Evolutionary conservation across 2,888 invertebrate species (phyloP).

Genomic region (Luperina testacea): DNA sequence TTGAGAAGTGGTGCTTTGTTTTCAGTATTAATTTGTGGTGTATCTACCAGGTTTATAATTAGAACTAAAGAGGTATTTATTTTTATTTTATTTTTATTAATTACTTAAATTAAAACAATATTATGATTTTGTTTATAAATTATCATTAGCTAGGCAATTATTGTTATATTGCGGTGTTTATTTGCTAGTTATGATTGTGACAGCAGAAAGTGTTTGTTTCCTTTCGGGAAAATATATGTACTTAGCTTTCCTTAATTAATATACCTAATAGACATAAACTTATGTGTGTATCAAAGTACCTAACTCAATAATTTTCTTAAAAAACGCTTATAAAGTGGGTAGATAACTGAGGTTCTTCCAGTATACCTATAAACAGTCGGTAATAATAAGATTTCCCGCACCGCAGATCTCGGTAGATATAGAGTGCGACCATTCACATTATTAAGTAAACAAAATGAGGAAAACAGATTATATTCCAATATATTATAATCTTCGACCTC

Average conservation of each 20-base stretch:
- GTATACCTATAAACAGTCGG: not conserved
- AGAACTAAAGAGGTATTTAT: conserved; percentile 38
- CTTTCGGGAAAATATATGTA: not conserved
- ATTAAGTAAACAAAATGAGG: not conserved
- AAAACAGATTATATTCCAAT: conserved; percentile 7
- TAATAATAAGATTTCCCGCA: not conserved
- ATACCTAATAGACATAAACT: not conserved
- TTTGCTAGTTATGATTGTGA: not conserved
- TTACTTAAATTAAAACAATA: too few species aligned
- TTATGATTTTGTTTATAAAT: not conserved
- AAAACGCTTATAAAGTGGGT: not conserved
- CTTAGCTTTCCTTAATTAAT: not conserved
- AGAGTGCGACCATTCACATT: not conserved
- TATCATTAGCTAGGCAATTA: not conserved
- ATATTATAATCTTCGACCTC: conserved; percentile 6
- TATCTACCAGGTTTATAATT: conserved; percentile 3
- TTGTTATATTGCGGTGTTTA: conserved; percentile 2
- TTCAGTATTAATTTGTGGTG: conserved; percentile 51
- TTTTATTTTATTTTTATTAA: not conserved
- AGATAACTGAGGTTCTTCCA: not conserved
- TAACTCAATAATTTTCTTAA: not conserved
- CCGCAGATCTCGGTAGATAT: not conserved
- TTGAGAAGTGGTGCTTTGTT: conserved; percentile 49
- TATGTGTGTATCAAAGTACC: not conserved
- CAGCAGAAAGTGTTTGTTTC: not conserved